Evolutionary conservation across 2,888 invertebrate genomes (phyloP), one percentile per base, ranked within the genome.

Genomic region (Drosophila meridionalis): DNA sequence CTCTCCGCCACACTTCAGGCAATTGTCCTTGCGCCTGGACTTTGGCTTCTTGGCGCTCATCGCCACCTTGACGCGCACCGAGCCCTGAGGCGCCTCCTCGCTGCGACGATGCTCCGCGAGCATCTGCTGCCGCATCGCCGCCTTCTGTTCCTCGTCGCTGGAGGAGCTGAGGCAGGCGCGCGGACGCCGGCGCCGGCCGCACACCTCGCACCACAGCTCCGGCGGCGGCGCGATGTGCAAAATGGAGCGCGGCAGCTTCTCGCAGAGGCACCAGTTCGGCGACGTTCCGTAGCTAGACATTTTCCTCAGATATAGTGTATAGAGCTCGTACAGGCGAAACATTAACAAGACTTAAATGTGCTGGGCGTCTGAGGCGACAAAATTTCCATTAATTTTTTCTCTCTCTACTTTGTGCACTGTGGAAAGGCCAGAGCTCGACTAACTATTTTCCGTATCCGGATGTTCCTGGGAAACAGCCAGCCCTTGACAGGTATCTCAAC

Each of bases 271-370:
- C 75, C 73, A 83, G 8, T 9, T 50, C 3, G 58, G 8, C 20
- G 63, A 57, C 0, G 52, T n/a, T 42, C 48, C 53, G 34, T 34
- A 76, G 38, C 36, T 60, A 32, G 70, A n/a, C 82, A 84, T 76
- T 40, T 84, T 82, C 42, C 73, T 80, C 30, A 69, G 45, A 72
- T 80, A 82, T 2, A 89, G 52, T 28, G 79, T 73, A 50, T 84
- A 85, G 5, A 85, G 36, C 69, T 84, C 87, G 58, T 77, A 85
- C 14, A 89, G 73, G n/a, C 89, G 89, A 68, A 89, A 89, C 84
- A 85, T 85, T 52, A 59, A 61, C 61, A 43, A 52, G 9, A 11
- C 32, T 57, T 36, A 26, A 14, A 28, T 14, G 28, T 40, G 40
- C 20, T 43, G 32, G 11, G 32, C 32, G 50, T 26, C 20, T 4